Evolutionary conservation across 2,113 vertebrate genomes (phyloP), one percentile per base, ranked within the genome.

Genomic region (Rhineura floridana): DNA sequence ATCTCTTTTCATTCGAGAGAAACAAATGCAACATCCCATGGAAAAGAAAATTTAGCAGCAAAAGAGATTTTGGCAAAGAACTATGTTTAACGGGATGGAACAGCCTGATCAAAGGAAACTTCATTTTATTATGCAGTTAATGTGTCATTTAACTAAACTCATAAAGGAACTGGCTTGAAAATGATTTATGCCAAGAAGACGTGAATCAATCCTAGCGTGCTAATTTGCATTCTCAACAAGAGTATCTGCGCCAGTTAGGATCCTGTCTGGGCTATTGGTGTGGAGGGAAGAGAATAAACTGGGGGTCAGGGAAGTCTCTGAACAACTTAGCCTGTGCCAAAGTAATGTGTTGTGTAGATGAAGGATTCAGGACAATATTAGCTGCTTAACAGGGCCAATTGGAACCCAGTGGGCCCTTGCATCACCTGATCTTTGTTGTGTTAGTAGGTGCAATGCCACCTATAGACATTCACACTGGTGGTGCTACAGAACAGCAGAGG

Each of bases 131-230:
- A 48, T 73, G 67, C 52, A 23, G 46, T 48, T 81, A 63, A 89
- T 81, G 62, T 36, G 25, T 50, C 63, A 75, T 46, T 85, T 86
- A 89, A 82, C 11, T 75, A 63, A 86, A 86, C 42, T 55, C 46
- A 59, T 85, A 67, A 76, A 86, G 83, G 82, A 50, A 19, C 6
- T 52, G 62, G 59, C 28, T 30, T 63, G 44, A 44, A 63, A 76
- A 21, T 76, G 33, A 89, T 65, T 82, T 86, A 73, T 76, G 69
- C 11, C 70, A 75, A n/a, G 11, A 52, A 33, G 12, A 44, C 28
- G 17, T 63, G 28, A 76, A 75, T 76, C 28, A 72, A 39, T 75
- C 52, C 55, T 44, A n/a, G 30, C 46, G 55, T 44, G 62, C 9
- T 72, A 89, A 73, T 85, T 63, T 63, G 42, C 25, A 73, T 62